Evolutionary conservation across 2,113 vertebrate genomes (phyloP).

Genomic region (Pundamilia nyererei): DNA sequence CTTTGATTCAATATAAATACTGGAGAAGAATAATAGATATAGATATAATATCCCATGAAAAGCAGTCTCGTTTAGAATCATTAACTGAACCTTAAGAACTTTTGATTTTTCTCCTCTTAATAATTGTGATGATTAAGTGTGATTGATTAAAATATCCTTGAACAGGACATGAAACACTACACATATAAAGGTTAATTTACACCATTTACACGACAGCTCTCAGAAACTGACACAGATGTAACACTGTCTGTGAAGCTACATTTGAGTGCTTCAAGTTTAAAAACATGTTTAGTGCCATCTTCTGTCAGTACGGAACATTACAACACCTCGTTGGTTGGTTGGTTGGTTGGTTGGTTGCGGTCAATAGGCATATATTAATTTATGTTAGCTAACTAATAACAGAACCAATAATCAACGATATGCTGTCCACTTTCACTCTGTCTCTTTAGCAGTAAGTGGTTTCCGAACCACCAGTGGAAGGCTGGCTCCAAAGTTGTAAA

Average conservation of each 20-base stretch:
- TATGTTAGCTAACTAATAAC: neutral
- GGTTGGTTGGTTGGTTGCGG: neutral
- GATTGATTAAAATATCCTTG: neutral
- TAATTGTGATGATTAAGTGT: neutral
- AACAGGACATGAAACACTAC: neutral
- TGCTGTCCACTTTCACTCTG: neutral
- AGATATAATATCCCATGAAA: neutral
- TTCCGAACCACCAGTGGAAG: neutral
- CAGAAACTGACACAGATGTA: neutral
- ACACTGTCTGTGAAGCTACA: neutral
- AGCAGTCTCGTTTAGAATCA: neutral
- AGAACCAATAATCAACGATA: neutral
- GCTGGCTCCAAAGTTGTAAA: neutral
- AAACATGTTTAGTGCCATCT: neutral
- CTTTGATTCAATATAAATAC: neutral
- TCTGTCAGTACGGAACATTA: neutral
- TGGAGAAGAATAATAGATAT: neutral
- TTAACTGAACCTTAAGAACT: neutral
- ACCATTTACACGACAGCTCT: neutral
- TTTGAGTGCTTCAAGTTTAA: neutral
- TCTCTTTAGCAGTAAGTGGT: neutral
- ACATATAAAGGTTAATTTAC: neutral
- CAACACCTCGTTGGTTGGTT: neutral
- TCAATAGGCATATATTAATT: neutral
- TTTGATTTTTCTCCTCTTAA: neutral